Conservation (phyloP, 2,113 vertebrate species). For the Scatophagus argus region DNA sequence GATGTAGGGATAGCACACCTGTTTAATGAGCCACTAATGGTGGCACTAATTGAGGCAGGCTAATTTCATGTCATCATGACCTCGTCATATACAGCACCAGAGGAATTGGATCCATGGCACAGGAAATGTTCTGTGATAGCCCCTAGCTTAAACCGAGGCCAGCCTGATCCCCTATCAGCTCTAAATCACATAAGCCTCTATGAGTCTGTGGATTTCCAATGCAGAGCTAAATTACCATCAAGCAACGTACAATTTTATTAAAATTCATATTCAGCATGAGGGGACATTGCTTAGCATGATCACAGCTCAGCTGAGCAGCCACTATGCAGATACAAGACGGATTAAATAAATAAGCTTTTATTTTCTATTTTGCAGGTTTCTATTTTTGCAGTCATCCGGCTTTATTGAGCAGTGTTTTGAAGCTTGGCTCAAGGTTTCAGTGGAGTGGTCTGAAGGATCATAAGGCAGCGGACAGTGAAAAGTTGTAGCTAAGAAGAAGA, state of each 20-base stretch:
- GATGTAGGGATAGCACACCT: constrained; percentile 65
- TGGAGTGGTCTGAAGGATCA: constrained; percentile 66
- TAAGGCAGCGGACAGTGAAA: constrained; percentile 72
- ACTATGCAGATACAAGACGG: constrained; percentile 3
- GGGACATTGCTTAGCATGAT: constrained; percentile 15
- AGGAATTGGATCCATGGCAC: constrained; percentile 43
- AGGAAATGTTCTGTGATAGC: constrained; percentile 30
- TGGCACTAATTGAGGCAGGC: constrained; percentile 67
- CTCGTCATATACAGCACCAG: constrained; percentile 43
- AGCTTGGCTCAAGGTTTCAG: constrained; percentile 61
- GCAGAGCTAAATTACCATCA: neutral
- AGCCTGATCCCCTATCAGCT: constrained; percentile 8
- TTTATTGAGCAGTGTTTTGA: constrained; percentile 62
- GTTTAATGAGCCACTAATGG: constrained; percentile 77
- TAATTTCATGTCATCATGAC: constrained; percentile 71
- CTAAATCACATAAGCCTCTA: constrained; percentile 9
- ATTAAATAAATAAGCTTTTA: constrained; percentile 37
- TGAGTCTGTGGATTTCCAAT: constrained; percentile 1
- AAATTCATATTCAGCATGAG: constrained; percentile 1
- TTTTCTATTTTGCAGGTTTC: neutral
- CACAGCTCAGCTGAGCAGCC: constrained; percentile 11
- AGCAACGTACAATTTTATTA: constrained; percentile 1
- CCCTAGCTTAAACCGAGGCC: constrained; percentile 7
- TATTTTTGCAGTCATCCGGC: constrained; percentile 28
- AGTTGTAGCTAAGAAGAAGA: constrained; percentile 74